Percentiles rank a stretch among this genome's conserved stretches.
Conservation (phyloP, 2,888 invertebrate genomes). For the Boloria selene region DNA sequence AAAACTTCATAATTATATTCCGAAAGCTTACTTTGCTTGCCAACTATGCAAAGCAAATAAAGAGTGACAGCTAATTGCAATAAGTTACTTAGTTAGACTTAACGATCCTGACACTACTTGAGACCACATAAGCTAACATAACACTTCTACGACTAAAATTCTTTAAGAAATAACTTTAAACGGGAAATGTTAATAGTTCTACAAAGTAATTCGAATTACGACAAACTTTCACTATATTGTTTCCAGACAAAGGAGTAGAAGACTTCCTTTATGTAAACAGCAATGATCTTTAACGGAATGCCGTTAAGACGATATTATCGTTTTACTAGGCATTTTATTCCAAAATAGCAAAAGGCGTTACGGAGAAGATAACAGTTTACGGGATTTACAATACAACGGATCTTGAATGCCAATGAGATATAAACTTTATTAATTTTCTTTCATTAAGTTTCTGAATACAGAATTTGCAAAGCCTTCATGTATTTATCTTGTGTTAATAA, state of each 20-base stretch:
- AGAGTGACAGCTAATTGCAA: background rate
- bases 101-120: slow-evolving; percentile 9
- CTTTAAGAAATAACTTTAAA: slow-evolving; percentile 20
- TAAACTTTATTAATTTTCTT: slow-evolving; percentile 21
- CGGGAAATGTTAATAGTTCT: slow-evolving; percentile 25
- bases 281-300: slow-evolving; percentile 41
- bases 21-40: background rate
- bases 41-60: background rate
- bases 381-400: slow-evolving; percentile 29
- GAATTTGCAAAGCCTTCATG: background rate
- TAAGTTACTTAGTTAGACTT: slow-evolving; percentile 2
- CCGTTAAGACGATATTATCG: slow-evolving; percentile 42
- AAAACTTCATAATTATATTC: too few species aligned
- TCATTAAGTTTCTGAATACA: slow-evolving; percentile 14
- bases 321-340: slow-evolving; percentile 40
- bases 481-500: slow-evolving; percentile 7
- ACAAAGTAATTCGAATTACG: slow-evolving; percentile 36
- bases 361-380: slow-evolving; percentile 37
- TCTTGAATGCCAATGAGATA: slow-evolving; percentile 28
- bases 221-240: slow-evolving; percentile 36
- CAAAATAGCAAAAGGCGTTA: slow-evolving; percentile 37
- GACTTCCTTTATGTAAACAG: slow-evolving; percentile 41
- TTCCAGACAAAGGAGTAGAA: slow-evolving; percentile 35
- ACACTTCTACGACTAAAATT: slow-evolving; percentile 8
- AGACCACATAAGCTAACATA: slow-evolving; percentile 10